Base-by-base conservation (phyloP, 2,888 invertebrate species). In the Artemia sinica region DNA sequence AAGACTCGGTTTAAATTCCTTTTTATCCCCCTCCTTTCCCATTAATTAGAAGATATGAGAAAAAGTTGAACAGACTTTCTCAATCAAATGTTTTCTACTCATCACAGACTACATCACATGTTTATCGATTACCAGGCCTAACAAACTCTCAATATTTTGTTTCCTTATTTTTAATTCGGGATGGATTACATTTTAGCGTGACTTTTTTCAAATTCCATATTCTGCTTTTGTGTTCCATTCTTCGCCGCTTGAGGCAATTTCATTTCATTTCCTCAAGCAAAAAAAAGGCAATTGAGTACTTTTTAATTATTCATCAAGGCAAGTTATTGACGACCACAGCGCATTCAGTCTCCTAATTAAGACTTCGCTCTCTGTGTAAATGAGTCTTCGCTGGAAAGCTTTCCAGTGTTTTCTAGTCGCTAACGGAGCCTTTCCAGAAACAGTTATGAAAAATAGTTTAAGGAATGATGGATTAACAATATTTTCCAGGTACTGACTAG, bases 401-500 rank as follows among this genome's bases (percentile, higher is more conserved):
- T 58, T 58, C 58, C 58, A 18, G 18, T 58, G 58, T 58, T 58
- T 58, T 58, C 58, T 58, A 58, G 58, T 58, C 58, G 58, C 58
- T 58, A 58, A 58, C 58, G 58, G n/a, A 18, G n/a, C 14, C 14
- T 58, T 58, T 58, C 58, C 58, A 58, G 58, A 58, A 18, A 58
- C 8, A 14, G 58, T 18, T 18, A 58, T n/a, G 58, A 58, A 18
- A 58, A 58, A 58, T 18, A 14, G n/a, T 58, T n/a, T 58, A 18
- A 18, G 18, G 18, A 58, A 14, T 58, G 58, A 58, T 58, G 58
- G 58, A 58, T 58, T 14, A 58, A 58, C 58, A 58, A 28, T 28
- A 28, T 28, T 28, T 28, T 28, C 28, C 28, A 28, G 28, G 28
- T 28, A 28, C 28, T 28, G 28, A 28, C 28, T 28, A 28, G 28